A percentile compares a stretch with the other conserved stretches of the same genome.
phyloP scores from a whole-genome alignment of 2,888 invertebrate genomes.

The Dryobota labecula region DNA sequence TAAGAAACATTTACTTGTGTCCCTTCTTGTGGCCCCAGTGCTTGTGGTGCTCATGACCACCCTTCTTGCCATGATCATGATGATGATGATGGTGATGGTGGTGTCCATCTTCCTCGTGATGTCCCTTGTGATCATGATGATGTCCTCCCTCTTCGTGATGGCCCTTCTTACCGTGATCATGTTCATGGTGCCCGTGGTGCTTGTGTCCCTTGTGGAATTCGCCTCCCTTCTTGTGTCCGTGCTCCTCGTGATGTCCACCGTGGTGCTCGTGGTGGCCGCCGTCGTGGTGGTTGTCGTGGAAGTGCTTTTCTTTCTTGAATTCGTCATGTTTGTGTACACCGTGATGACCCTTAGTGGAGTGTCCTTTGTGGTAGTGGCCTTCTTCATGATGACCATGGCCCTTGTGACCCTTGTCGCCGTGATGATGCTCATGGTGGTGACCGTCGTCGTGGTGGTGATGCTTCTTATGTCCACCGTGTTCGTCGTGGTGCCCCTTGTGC shows the following conservation, averaged over 20 bases:
- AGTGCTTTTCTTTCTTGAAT: constrained; percentile 96
- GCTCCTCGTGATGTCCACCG: constrained; percentile 94
- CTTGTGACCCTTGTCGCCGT: constrained; percentile 92
- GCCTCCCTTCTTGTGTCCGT: constrained; percentile 95
- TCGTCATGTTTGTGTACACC: constrained; percentile 96
- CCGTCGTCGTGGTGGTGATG: constrained; percentile 92
- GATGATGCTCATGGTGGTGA: constrained; percentile 92
- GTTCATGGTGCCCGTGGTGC: constrained; percentile 94
- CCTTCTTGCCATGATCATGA: constrained; percentile 94
- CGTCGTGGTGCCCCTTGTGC: constrained; percentile 91
- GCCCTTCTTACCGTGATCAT: constrained; percentile 95
- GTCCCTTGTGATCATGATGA: constrained; percentile 94
- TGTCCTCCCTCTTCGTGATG: constrained; percentile 95
- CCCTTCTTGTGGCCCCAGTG: constrained; percentile 93
- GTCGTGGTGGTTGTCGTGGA: constrained; percentile 95
- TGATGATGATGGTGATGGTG: constrained; percentile 94
- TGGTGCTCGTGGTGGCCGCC: constrained; percentile 95
- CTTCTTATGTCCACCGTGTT: constrained; percentile 92
- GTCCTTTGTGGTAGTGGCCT: constrained; percentile 95
- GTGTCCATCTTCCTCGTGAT: constrained; percentile 94
- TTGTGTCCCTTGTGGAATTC: constrained; percentile 95
- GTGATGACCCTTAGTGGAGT: constrained; percentile 96
- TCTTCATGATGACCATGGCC: constrained; percentile 89
- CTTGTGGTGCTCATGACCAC: constrained; percentile 95
- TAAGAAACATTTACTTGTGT: constrained; percentile 76